Base-by-base conservation (phyloP, 2,888 invertebrate genomes). In the Diabrotica balteata region DNA sequence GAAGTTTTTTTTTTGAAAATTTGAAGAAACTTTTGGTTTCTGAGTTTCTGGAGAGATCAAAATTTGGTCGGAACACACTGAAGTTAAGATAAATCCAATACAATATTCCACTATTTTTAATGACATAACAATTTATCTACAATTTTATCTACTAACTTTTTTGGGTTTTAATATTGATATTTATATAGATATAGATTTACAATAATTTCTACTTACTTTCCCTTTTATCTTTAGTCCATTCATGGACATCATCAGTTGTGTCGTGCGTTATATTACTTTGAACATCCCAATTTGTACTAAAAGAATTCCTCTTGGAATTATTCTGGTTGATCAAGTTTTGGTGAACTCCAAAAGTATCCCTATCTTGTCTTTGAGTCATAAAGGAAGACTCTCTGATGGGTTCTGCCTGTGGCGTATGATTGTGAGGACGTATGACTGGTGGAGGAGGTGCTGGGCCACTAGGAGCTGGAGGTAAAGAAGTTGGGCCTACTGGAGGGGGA, bases 261-360 rank as follows among this genome's bases (percentile, higher is more conserved):
- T 83, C 83, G 51, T 82, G 82, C 3, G 83, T 81, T 47, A 82
- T 73, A 50, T 78, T 78, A 70, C 79, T 81, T 57, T 84, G 84
- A 17, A 81, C 80, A 59, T 85, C 85, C 85, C 85, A 85, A 65
- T 85, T 85, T 57, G 84, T 83, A 73, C 83, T 84, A 74, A 85
- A 85, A 1, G 84, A 84, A 70, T 84, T 84, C 49, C 84, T 68
- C 66, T 85, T 84, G 0, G 83, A 83, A 67, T 78, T 83, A 60
- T 78, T 81, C 61, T 80, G 79, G 5, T 77, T 73, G 0, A 78
- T 77, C 5, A 79, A 85, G 77, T 90, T 90, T 77, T 91, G 91
- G 66, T 91, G 90, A 0, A 91, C 91, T 0, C 91, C 91, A 72
- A 91, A 91, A 0, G 91, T 91, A 75, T 91, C 91, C 43, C 91